phyloP scores from a whole-genome alignment of 2,797 vertebrate genomes.

The Nyctalus aviator region DNA sequence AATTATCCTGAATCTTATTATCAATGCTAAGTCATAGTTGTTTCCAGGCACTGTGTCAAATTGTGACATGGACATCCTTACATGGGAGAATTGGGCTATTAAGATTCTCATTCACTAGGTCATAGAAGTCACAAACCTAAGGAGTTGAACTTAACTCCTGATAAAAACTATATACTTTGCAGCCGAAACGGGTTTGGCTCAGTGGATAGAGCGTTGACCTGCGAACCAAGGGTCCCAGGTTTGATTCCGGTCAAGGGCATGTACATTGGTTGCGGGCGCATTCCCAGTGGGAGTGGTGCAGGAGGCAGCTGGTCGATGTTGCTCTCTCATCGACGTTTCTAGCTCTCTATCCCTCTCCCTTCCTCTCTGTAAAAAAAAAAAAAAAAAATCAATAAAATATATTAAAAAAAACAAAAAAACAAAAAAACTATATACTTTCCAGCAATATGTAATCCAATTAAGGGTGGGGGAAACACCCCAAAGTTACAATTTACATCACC shows the following conservation, averaged over 20 bases:
- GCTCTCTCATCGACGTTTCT: too few relatives aligned
- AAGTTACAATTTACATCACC: not conserved
- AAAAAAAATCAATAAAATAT: too few relatives aligned
- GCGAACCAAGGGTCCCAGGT: too few relatives aligned
- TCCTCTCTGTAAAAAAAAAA: too few relatives aligned
- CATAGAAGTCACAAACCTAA: conserved; percentile 7
- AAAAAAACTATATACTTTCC: not conserved
- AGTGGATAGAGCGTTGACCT: too few relatives aligned
- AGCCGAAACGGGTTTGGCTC: too few relatives aligned
- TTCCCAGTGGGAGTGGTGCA: too few relatives aligned
- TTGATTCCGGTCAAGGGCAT: too few relatives aligned
- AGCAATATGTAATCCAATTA: conserved; percentile 11
- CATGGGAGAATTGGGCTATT: not conserved
- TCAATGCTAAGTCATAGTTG: not conserved
- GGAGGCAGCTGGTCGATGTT: too few relatives aligned
- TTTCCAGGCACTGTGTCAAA: not conserved
- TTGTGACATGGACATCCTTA: not conserved
- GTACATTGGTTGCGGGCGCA: too few relatives aligned
- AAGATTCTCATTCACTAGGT: not conserved
- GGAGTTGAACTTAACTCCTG: not conserved
- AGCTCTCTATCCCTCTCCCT: too few relatives aligned
- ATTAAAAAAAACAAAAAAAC: too few relatives aligned
- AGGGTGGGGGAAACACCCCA: not conserved
- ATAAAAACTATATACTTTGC: not conserved
- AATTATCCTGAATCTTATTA: conserved; percentile 24